phyloP scores from a whole-genome alignment of 2,888 invertebrate genomes.

The Blastobasis lacticolella region DNA sequence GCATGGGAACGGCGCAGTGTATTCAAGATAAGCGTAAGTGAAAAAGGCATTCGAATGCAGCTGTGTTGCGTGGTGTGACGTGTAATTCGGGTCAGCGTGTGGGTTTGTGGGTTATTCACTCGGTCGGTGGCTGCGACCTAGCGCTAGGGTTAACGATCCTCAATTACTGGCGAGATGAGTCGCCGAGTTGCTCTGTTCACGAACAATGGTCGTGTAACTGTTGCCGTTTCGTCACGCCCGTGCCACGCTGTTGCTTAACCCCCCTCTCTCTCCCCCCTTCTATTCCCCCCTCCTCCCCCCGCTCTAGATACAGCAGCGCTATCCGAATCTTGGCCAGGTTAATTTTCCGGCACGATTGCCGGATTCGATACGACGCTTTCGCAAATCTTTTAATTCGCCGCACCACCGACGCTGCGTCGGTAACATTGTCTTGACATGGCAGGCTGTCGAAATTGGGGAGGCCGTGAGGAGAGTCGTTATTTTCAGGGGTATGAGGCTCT shows the following conservation, averaged over 20 bases:
- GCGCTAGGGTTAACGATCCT: constrained; percentile 45
- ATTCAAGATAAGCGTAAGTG: too few relatives aligned
- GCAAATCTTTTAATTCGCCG: constrained; percentile 8
- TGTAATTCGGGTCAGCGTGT: constrained; percentile 29
- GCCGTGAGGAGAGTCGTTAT: too few relatives aligned
- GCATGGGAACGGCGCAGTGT: too few relatives aligned
- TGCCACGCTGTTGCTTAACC: constrained; percentile 21
- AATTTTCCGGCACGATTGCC: constrained; percentile 30
- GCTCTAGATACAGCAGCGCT: constrained; percentile 17
- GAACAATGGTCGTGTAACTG: constrained; percentile 43
- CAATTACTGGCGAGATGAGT: constrained; percentile 38
- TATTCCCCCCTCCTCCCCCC: constrained; percentile 8
- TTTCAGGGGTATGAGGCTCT: too few relatives aligned
- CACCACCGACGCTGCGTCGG: too few relatives aligned
- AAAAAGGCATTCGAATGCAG: too few relatives aligned
- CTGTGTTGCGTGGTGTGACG: neutral
- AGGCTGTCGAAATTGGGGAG: too few relatives aligned
- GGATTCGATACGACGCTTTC: constrained; percentile 31
- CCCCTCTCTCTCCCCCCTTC: constrained; percentile 1
- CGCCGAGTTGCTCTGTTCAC: constrained; percentile 23
- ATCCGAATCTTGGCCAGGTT: constrained; percentile 18
- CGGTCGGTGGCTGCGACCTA: constrained; percentile 18
- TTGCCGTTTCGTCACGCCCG: constrained; percentile 32
- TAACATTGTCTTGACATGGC: too few relatives aligned
- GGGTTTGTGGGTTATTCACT: constrained; percentile 19